Conservation (phyloP, 1,140 invertebrate genomes). For the Drosophila kohkoa region DNA sequence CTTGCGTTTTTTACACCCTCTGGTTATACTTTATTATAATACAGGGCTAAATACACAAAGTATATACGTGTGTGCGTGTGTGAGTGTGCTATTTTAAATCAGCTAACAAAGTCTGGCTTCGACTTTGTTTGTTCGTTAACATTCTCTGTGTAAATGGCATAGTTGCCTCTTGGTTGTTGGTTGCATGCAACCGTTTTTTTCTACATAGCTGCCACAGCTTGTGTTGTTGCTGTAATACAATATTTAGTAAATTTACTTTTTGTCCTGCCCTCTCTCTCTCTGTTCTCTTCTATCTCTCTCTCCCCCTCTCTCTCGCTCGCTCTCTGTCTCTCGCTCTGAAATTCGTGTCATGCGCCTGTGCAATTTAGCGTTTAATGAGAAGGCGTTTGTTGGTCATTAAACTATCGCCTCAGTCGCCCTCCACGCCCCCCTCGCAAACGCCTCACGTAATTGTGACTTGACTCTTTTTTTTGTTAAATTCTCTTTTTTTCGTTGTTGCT, state of each 20-base stretch:
- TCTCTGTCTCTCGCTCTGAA: conserved; percentile 39
- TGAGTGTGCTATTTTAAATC: conserved; percentile 56
- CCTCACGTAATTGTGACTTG: conserved; percentile 71
- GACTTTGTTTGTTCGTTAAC: conserved; percentile 79
- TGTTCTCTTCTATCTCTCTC: conserved; percentile 13
- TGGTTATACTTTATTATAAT: conserved; percentile 51
- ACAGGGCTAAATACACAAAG: conserved; percentile 44
- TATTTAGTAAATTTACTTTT: conserved; percentile 62
- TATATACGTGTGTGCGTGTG: conserved; percentile 42
- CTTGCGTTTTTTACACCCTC: conserved; percentile 26
- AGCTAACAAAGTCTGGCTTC: conserved; percentile 68
- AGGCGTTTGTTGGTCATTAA: conserved; percentile 80
- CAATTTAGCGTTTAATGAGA: conserved; percentile 83
- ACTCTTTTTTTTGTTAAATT: conserved; percentile 58
- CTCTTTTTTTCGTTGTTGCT: conserved; percentile 12
- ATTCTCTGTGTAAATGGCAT: conserved; percentile 55
- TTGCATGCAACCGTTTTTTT: conserved; percentile 62
- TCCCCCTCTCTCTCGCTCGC: not conserved
- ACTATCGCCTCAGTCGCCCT: conserved; percentile 32
- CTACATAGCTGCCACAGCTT: not conserved
- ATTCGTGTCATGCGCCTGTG: conserved; percentile 77
- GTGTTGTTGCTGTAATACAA: conserved; percentile 53
- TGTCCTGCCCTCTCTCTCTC: conserved; percentile 24
- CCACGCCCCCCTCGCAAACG: not conserved
- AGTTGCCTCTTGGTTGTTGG: conserved; percentile 65